Base-by-base conservation (phyloP, 2,888 invertebrate genomes). In the Hoplodrina blanda region DNA sequence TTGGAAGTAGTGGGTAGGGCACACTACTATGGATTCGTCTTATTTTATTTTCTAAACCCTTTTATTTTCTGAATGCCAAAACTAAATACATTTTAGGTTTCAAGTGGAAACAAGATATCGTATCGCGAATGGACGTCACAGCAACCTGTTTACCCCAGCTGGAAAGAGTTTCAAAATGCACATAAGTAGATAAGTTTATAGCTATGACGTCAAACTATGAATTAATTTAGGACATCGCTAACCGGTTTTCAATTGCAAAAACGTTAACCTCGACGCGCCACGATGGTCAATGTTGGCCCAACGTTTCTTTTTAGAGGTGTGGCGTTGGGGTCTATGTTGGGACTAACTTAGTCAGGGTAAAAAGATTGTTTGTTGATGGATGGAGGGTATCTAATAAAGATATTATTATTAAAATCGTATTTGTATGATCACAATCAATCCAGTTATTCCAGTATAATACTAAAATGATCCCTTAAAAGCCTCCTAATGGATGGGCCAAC, bases 121-220 rank as follows among this genome's bases (percentile, higher is more conserved):
- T 71, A 61, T 76, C 71, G n/a, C 19, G 13, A 8, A 70, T 46
- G 19, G 20, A 64, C 76, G 76, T 76, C 74, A 75, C 10, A 70
- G 52, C 41, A 60, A 76, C 55, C 46, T 63, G 71, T 76, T 70
- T 67, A 37, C 1, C 37, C 11, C 37, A 60, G 33, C 46, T 50
- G 50, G 49, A 50, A 20, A 11, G 11, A 49, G 20, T 44, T 56
- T 19, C 30, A 63, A 76, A 76, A 62, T 75, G 63, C 71, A 75
- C 41, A 70, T 53, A 69, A 63, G 8, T 7, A 52, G 30, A 70
- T 63, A 70, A 61, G 4, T 55, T 55, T 73, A 61, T 56, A 17
- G 5, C n/a, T 46, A 20, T 76, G 64, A 76, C 71, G 71, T 76
- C 72, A 76, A 64, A 61, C 49, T 49, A n/a, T 19, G 33, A 68